Conservation (phyloP, 2,113 vertebrate species). For the Erpornis zantholeuca region DNA sequence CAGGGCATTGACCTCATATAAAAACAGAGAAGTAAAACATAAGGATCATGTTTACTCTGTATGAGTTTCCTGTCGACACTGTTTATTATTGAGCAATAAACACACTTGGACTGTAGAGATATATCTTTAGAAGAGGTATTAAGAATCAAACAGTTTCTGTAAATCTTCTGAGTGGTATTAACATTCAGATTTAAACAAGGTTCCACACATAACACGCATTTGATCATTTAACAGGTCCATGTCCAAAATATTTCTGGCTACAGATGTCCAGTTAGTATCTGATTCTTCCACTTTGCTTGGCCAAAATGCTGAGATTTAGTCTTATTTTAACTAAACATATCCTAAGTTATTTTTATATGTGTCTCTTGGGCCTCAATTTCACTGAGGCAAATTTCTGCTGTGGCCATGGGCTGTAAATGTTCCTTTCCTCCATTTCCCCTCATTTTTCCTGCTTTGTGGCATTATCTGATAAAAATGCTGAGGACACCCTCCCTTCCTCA, state of each 20-base stretch:
- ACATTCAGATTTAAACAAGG: conserved; percentile 62
- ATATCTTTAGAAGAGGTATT: conserved; percentile 63
- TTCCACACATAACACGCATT: conserved; percentile 37
- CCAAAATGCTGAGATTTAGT: conserved; percentile 46
- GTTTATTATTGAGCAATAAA: conserved; percentile 76
- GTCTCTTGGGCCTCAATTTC: conserved; percentile 8
- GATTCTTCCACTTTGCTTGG: conserved; percentile 23
- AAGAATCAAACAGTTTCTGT: conserved; percentile 69
- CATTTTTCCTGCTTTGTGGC: neutral
- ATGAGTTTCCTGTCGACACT: conserved; percentile 68
- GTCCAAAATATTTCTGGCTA: conserved; percentile 15
- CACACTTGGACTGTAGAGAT: conserved; percentile 65
- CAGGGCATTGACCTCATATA: conserved; percentile 44
- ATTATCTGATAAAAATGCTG: neutral
- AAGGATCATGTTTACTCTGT: conserved; percentile 68
- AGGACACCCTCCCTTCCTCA: neutral
- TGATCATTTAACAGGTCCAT: conserved; percentile 47
- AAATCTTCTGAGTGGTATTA: conserved; percentile 65
- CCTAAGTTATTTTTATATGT: conserved; percentile 32
- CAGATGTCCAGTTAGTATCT: conserved; percentile 6
- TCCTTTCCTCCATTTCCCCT: neutral
- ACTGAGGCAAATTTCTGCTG: neutral
- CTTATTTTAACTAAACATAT: conserved; percentile 58
- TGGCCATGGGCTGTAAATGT: neutral
- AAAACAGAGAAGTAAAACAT: conserved; percentile 66